phyloP scores from a whole-genome alignment of 2,113 vertebrate genomes.

The Uria aalge region DNA sequence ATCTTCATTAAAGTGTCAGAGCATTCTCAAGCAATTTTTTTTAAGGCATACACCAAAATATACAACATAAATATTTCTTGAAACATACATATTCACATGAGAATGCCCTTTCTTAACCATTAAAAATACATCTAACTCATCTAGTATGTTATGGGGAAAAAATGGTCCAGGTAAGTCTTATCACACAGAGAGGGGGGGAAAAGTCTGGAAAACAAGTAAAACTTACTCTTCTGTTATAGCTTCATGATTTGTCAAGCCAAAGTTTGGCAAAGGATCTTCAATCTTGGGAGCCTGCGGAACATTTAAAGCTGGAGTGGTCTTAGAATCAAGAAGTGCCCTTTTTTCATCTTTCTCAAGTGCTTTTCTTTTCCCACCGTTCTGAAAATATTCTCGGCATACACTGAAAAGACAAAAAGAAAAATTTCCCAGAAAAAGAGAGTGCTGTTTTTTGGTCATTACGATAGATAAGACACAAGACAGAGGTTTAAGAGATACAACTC shows the following conservation, averaged over 20 bases:
- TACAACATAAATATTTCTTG: not conserved
- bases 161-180: not conserved
- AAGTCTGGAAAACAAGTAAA: not conserved
- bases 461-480: not conserved
- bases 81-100: not conserved
- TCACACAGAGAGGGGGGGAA: fast-evolving
- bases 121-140: not conserved
- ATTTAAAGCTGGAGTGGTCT: conserved; percentile 74
- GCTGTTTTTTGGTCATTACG: not conserved
- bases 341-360: conserved; percentile 95
- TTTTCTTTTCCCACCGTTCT: conserved; percentile 93
- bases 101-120: not conserved
- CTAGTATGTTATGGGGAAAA: not conserved
- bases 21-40: not conserved
- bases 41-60: not conserved
- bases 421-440: not conserved
- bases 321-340: conserved; percentile 77
- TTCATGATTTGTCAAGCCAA: conserved; percentile 71
- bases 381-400: conserved; percentile 95
- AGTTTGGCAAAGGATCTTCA: conserved; percentile 68
- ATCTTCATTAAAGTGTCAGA: not conserved
- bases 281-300: conserved; percentile 64
- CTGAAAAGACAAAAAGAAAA: conserved; percentile 70
- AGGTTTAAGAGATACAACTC: not conserved
- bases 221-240: conserved; percentile 78